Evolutionary conservation across 2,113 vertebrate species (phyloP).

Genomic region (Pterocles orientalis): DNA sequence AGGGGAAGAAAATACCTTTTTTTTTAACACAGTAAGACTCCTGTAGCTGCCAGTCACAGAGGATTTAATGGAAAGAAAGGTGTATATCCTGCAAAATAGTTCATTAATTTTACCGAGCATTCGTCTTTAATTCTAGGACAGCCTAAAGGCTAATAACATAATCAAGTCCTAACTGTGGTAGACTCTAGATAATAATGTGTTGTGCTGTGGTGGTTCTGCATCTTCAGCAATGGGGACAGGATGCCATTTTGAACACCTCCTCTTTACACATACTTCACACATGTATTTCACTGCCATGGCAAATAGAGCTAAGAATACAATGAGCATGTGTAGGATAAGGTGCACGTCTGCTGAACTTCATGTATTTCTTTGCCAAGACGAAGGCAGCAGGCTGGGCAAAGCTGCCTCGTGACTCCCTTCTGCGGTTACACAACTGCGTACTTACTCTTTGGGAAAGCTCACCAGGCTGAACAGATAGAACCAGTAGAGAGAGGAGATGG

Average conservation of each 20-base stretch:
- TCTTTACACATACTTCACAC: fast-evolving
- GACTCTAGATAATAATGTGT: neutral
- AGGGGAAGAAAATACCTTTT: neutral
- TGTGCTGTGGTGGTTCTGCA: neutral
- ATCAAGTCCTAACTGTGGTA: neutral
- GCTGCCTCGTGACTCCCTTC: neutral
- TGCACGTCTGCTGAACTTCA: neutral
- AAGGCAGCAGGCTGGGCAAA: neutral
- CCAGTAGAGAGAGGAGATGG: neutral
- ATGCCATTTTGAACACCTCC: neutral
- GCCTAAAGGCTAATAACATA: neutral
- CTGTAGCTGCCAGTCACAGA: neutral
- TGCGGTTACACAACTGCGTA: neutral
- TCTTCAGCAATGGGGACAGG: neutral
- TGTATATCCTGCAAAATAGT: neutral
- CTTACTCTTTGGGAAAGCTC: neutral
- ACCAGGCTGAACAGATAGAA: neutral
- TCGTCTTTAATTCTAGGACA: neutral
- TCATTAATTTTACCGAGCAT: neutral
- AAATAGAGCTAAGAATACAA: neutral
- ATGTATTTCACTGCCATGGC: fast-evolving
- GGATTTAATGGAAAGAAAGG: neutral
- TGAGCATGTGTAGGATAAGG: neutral
- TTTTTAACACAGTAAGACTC: neutral
- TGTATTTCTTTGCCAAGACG: neutral